phyloP scores from a whole-genome alignment of 2,888 invertebrate genomes.

The Fabriciana adippe region DNA sequence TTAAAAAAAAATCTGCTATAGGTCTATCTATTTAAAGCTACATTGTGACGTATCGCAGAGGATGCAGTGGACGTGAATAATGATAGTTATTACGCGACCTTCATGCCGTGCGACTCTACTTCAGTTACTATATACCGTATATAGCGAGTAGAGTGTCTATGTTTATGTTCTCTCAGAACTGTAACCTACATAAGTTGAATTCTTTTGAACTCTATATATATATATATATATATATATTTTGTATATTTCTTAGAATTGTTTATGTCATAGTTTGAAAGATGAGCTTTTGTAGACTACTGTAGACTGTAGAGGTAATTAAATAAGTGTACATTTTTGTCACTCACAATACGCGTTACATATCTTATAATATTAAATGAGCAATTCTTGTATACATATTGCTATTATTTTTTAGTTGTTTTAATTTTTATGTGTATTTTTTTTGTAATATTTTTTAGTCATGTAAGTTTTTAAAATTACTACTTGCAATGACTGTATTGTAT shows the following conservation, averaged over 20 bases:
- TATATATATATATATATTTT: too few relatives aligned
- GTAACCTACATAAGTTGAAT: not conserved
- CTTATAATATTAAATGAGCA: too few relatives aligned
- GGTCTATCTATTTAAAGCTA: slow-evolving; percentile 4
- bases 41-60: slow-evolving; percentile 16
- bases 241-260: not conserved
- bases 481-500: too few relatives aligned
- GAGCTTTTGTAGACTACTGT: too few relatives aligned
- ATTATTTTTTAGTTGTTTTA: too few relatives aligned
- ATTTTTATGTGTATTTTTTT: too few relatives aligned
- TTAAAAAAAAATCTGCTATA: not conserved
- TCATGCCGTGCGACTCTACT: slow-evolving; percentile 40
- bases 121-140: not conserved
- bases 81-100: slow-evolving; percentile 65
- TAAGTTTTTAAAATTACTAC: too few relatives aligned
- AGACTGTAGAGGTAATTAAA: too few relatives aligned
- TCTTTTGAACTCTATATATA: not conserved
- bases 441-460: too few relatives aligned
- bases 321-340: too few relatives aligned
- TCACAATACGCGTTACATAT: not conserved
- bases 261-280: too few relatives aligned
- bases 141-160: slow-evolving; percentile 9
- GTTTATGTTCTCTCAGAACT: not conserved
- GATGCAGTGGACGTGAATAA: slow-evolving; percentile 49
- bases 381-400: too few relatives aligned